Conservation (phyloP, 2,113 vertebrate species). For the Triplophysa dalaica region DNA sequence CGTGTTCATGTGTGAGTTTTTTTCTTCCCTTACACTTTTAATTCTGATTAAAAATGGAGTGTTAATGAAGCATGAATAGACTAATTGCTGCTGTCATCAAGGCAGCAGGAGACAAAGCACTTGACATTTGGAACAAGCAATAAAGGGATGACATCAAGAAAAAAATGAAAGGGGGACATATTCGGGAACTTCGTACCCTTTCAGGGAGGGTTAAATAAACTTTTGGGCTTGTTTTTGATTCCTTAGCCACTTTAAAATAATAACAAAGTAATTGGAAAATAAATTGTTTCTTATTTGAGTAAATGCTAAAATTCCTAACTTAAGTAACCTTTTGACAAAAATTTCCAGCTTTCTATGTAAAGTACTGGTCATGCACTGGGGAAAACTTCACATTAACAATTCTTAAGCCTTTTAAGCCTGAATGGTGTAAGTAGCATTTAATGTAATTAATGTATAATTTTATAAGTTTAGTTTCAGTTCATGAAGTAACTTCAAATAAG, state of each 20-base stretch:
- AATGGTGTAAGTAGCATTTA: not conserved
- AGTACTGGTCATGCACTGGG: no score
- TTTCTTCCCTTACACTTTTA: conserved; percentile 51
- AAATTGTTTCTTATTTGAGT: no score
- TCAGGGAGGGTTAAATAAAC: conserved; percentile 29
- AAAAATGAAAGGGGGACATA: conserved; percentile 27
- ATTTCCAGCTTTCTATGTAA: no score
- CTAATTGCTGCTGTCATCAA: conserved; percentile 67
- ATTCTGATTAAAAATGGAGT: conserved; percentile 65
- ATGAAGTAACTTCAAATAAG: no score
- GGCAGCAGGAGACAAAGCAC: conserved; percentile 65
- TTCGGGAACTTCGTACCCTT: conserved; percentile 29
- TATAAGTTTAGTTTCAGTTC: no score
- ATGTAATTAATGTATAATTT: no score
- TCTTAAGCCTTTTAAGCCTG: no score
- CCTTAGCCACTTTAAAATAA: not conserved
- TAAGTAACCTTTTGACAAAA: no score
- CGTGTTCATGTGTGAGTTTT: conserved; percentile 43
- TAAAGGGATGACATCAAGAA: conserved; percentile 58
- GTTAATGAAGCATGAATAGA: conserved; percentile 67
- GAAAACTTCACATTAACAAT: no score
- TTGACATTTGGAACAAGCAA: conserved; percentile 66
- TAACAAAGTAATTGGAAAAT: not conserved
- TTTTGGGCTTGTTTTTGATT: conserved; percentile 37
- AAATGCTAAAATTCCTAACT: no score